phyloP scores from a whole-genome alignment of 2,113 vertebrate genomes.

The Camelus dromedarius region DNA sequence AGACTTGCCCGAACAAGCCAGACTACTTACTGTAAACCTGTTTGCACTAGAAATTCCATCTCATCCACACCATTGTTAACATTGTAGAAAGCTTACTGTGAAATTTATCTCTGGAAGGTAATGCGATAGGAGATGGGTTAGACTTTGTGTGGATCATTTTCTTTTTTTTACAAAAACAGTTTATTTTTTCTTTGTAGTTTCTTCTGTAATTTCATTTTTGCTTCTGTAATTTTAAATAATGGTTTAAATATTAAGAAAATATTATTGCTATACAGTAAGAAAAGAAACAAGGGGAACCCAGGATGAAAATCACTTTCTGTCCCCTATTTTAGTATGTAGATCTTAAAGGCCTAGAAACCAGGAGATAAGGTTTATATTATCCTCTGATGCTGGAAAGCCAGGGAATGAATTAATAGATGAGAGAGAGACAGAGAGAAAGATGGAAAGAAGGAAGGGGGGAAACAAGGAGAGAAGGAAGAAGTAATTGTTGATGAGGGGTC shows the following conservation, averaged over 20 bases:
- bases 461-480: background rate
- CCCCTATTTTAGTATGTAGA: background rate
- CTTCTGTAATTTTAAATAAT: constrained; percentile 43
- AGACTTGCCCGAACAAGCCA: background rate
- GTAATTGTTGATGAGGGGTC: background rate
- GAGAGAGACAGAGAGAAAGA: background rate
- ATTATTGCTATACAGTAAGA: background rate
- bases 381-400: background rate
- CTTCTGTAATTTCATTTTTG: background rate
- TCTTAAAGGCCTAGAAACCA: constrained; percentile 3
- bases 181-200: background rate
- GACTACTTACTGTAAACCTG: background rate
- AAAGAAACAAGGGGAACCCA: background rate
- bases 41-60: background rate
- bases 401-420: background rate
- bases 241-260: background rate
- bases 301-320: background rate
- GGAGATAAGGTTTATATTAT: background rate
- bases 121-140: background rate
- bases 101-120: background rate
- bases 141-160: background rate
- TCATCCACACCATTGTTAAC: background rate
- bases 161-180: background rate
- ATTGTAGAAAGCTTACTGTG: background rate
- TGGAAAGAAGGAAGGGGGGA: background rate